A percentile compares a stretch with the other conserved stretches of the same genome.
phyloP scores from a whole-genome alignment of 1,140 invertebrate genomes.

The Aphidius gifuensis region DNA sequence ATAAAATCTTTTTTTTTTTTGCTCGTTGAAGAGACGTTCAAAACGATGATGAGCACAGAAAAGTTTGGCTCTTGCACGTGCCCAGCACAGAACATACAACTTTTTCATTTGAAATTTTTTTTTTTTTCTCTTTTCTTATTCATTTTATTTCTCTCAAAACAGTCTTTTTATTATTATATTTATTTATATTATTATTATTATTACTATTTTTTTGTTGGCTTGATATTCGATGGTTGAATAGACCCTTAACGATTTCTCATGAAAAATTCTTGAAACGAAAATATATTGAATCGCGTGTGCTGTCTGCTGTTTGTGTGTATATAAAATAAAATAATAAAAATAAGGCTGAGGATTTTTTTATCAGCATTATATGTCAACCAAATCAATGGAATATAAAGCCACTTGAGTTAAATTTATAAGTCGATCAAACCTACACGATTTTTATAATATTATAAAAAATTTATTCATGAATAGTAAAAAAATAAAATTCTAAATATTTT shows the following conservation, averaged over 20 bases:
- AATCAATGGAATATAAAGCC: no score
- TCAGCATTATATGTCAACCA: no score
- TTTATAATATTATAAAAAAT: no score
- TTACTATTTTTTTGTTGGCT: conserved; percentile 7
- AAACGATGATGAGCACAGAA: conserved; percentile 11
- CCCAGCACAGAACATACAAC: conserved; percentile 3
- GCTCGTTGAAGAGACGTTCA: background rate
- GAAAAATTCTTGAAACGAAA: background rate
- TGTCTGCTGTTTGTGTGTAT: background rate
- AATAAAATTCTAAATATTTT: no score
- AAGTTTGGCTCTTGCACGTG: conserved; percentile 12
- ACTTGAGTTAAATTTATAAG: no score
- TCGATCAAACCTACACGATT: no score
- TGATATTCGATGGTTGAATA: conserved; percentile 24
- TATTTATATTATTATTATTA: conserved; percentile 7
- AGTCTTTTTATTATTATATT: background rate
- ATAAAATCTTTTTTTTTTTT: background rate
- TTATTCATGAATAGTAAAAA: no score
- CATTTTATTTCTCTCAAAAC: no score
- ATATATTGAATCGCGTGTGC: background rate
- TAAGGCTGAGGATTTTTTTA: no score
- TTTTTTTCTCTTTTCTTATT: no score
- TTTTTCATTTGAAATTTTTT: background rate
- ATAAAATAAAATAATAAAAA: no score
- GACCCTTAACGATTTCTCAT: conserved; percentile 24